phyloP scores from a whole-genome alignment of 2,888 invertebrate species.

The Andrena chrysosceles region DNA sequence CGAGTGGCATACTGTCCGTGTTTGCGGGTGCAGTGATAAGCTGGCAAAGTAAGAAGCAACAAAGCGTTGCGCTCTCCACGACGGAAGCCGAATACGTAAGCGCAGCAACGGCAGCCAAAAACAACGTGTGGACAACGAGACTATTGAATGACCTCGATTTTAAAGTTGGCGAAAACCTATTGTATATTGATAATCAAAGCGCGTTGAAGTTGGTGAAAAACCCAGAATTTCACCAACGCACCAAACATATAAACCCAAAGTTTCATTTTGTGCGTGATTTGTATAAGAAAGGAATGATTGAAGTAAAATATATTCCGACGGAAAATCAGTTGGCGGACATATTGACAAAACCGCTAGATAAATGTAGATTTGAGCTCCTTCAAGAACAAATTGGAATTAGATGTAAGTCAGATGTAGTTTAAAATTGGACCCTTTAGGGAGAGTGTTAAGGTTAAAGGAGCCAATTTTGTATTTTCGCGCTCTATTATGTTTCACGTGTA shows the following conservation, averaged over 20 bases:
- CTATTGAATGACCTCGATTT: neutral
- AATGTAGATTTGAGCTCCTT: neutral
- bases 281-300: neutral
- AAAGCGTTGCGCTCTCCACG: no score
- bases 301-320: neutral
- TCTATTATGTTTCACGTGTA: no score
- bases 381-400: neutral
- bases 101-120: conserved; percentile 14
- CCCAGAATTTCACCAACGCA: conserved; percentile 5
- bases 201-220: conserved; percentile 12
- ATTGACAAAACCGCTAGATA: conserved; percentile 2
- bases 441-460: neutral
- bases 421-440: neutral
- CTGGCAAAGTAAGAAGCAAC: neutral
- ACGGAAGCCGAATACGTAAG: no score
- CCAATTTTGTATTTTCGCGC: no score
- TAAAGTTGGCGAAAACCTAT: neutral
- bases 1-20: no score
- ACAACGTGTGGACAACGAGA: neutral
- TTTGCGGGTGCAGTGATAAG: no score
- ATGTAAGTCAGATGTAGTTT: neutral
- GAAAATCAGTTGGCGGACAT: no score
- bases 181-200: conserved; percentile 9
- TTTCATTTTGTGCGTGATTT: conserved; percentile 9
- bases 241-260: conserved; percentile 1